Evolutionary conservation across 2,888 invertebrate species (phyloP), one percentile per base, ranked within the genome.

Genomic region (Nowickia ferox): DNA sequence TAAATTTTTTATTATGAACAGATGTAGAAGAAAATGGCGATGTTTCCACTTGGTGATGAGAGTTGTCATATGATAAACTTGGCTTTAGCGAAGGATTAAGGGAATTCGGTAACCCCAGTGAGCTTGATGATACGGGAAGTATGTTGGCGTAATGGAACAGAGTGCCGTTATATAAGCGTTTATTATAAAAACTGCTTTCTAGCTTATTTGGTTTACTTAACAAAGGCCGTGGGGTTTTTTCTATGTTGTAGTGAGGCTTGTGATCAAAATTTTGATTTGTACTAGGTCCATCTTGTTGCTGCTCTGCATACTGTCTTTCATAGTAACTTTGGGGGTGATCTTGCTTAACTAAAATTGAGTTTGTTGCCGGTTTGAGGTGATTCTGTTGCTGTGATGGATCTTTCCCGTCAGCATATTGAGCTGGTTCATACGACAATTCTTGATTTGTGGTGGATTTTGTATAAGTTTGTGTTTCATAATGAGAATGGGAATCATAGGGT

Each of bases 1-100:
- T 89, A 69, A 91, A 90, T 8, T 89, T 88, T 69, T 89, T 87
- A 30, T 17, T 40, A 10, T 48, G 30, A 4, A 42, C 51, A 10
- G 17, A 19, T 8, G 55, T 48, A 6, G 44, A 30, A 4, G 75
- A 69, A 48, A 75, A 87, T 38, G 65, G 75, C 3, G 72, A 44
- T 5, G 10, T 19, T 38, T 51, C 38, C 10, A 9, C 40, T 11
- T 78, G n/a, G n/a, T n/a, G n/a, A n/a, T n/a, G 48, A 22, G 30
- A 4, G n/a, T 51, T 78, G 30, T 4, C 78, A 46, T 59, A 42
- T 53, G 57, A 15, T 6, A 42, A 68, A 38, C 75, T 69, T n/a
- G 68, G 57, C 4, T 22, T 9, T 8, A 48, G 11, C 13, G 55
- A 19, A 22, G 80, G 55, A 51, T 30, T 55, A 1, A n/a, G 22